A percentile compares a stretch with the other conserved stretches of the same genome.
Evolutionary conservation across 2,888 invertebrate species (phyloP).

Genomic region (Tetranychus truncatus): DNA sequence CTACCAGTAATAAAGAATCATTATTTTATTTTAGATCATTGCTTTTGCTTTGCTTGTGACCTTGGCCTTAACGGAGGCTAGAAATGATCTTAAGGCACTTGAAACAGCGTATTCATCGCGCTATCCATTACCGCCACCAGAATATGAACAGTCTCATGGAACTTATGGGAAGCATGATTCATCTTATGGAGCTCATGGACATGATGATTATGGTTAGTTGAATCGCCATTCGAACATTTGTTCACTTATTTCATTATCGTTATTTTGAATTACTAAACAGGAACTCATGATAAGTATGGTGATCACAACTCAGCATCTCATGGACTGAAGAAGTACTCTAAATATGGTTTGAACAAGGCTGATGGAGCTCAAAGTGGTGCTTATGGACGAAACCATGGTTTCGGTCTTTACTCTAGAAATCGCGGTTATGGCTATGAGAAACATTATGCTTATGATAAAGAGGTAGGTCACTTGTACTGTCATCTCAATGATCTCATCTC

Average conservation of each 20-base stretch:
- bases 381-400: slow-evolving; percentile 15
- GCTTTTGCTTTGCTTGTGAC: background rate
- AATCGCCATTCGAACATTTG: background rate
- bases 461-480: background rate
- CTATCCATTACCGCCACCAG: background rate
- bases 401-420: slow-evolving; percentile 15
- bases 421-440: slow-evolving; percentile 23
- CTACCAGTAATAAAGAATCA: background rate
- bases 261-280: background rate
- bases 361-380: slow-evolving; percentile 12
- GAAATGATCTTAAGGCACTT: background rate
- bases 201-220: background rate
- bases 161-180: background rate
- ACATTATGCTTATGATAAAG: slow-evolving; percentile 21
- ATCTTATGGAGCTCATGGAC: slow-evolving; percentile 6
- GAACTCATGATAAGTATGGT: slow-evolving; percentile 18
- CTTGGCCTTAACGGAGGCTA: background rate
- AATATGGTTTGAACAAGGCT: slow-evolving; percentile 10
- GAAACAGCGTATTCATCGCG: slow-evolving; percentile 6
- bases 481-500: background rate
- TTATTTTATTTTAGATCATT: background rate
- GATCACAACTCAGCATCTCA: slow-evolving; percentile 17
- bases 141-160: background rate
- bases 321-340: slow-evolving; percentile 11
- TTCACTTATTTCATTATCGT: background rate